phyloP scores from a whole-genome alignment of 2,113 vertebrate genomes.

The Xerus inauris region DNA sequence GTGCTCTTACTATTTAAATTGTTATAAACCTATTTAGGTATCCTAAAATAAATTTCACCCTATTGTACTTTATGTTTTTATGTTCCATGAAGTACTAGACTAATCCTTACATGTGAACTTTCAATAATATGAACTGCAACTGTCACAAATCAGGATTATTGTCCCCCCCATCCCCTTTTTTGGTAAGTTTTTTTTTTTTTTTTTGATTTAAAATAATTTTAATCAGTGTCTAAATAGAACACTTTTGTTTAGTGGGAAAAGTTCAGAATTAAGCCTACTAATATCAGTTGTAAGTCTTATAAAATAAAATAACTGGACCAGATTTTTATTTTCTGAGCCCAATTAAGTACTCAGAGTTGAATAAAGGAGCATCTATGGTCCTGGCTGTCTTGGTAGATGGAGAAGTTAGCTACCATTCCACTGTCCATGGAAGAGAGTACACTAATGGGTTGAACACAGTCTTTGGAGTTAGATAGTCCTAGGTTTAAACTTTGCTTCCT shows the following conservation, averaged over 20 bases:
- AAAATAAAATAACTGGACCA: background rate
- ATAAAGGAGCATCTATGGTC: background rate
- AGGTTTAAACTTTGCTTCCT: constrained; percentile 15
- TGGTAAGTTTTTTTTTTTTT: constrained; percentile 32
- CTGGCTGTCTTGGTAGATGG: background rate
- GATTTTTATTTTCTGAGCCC: background rate
- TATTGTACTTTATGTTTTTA: constrained; percentile 60
- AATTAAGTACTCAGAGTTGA: background rate
- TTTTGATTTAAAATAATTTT: constrained; percentile 57
- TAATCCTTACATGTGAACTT: constrained; percentile 67
- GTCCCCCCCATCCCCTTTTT: background rate
- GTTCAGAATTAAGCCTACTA: constrained; percentile 29
- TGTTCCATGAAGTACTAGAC: constrained; percentile 64
- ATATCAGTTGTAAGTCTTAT: constrained; percentile 16
- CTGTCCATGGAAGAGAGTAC: background rate
- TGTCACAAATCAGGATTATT: constrained; percentile 62
- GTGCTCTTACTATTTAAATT: constrained; percentile 45
- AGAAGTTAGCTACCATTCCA: background rate
- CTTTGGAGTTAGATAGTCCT: background rate
- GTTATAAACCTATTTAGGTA: constrained; percentile 40
- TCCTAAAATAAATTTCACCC: constrained; percentile 51
- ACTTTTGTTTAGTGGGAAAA: constrained; percentile 1
- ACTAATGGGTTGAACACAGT: background rate
- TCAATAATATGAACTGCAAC: constrained; percentile 61
- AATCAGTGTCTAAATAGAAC: constrained; percentile 35